Percentiles rank a stretch among this genome's conserved stretches.
Evolutionary conservation across 2,113 vertebrate genomes (phyloP).

Genomic region (Gadus chalcogrammus): DNA sequence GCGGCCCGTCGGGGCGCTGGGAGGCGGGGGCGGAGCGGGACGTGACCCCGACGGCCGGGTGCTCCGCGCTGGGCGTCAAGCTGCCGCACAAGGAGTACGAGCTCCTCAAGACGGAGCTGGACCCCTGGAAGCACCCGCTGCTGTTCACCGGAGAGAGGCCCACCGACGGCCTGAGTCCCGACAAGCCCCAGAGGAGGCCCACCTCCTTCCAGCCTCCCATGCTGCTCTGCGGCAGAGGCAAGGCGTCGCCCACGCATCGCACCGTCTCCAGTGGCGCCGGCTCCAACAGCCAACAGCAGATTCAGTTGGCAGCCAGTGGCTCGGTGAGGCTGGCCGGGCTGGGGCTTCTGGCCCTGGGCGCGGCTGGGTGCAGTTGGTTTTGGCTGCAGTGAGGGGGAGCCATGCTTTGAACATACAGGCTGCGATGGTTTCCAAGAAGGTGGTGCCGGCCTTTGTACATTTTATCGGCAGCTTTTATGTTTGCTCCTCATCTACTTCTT

Average conservation of each 20-base stretch:
- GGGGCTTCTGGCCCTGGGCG: constrained; percentile 50
- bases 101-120: constrained; percentile 81
- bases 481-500: constrained; percentile 24
- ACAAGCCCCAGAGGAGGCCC: constrained; percentile 76
- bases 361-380: constrained; percentile 43
- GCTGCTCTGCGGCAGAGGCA: constrained; percentile 69
- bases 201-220: constrained; percentile 87
- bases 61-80: constrained; percentile 78
- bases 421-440: constrained; percentile 19
- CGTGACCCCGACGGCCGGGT: constrained; percentile 80
- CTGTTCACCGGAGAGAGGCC: constrained; percentile 84
- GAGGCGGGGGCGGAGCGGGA: constrained; percentile 77
- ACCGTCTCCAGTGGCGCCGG: constrained; percentile 4
- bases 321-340: constrained; percentile 31
- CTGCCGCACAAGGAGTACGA: constrained; percentile 89
- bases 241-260: constrained; percentile 7
- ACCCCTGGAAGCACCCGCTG: constrained; percentile 70
- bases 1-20: constrained; percentile 75
- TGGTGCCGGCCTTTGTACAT: constrained; percentile 28
- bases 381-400: constrained; percentile 44
- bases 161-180: constrained; percentile 82
- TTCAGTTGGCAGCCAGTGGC: constrained; percentile 44
- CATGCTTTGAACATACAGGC: not conserved
- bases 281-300: constrained; percentile 45
- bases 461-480: constrained; percentile 41